Percentiles rank a stretch among this genome's conserved stretches.
Evolutionary conservation across 37 sponge, comb jelly and placozoan genomes (phyloP).

Genomic region (Theonella swinhoei): DNA sequence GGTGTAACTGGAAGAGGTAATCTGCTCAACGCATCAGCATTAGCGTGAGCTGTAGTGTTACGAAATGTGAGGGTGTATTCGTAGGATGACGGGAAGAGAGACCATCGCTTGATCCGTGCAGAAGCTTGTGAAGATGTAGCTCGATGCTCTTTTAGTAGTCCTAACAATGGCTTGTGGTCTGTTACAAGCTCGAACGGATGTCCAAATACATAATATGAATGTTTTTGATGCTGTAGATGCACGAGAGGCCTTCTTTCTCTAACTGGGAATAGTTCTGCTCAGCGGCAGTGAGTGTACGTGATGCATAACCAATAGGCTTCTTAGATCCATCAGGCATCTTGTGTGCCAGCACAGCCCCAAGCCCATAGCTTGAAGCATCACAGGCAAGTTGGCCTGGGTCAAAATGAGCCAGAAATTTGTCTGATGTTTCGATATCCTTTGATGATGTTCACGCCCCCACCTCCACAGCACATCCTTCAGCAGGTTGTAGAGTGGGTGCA

Average conservation of each 20-base stretch:
- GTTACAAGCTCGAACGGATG: not conserved
- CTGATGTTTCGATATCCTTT: too few relatives aligned
- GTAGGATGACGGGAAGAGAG: constrained; percentile 32
- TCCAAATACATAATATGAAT: constrained; percentile 24
- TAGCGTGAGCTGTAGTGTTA: constrained; percentile 38
- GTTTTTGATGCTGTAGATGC: not conserved
- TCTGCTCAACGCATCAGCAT: constrained; percentile 63
- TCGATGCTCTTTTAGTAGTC: not conserved
- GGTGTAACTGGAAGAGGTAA: constrained; percentile 31
- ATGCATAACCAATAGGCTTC: constrained; percentile 22
- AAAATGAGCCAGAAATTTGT: too few relatives aligned
- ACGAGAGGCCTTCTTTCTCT: constrained; percentile 13
- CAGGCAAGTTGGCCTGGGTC: too few relatives aligned
- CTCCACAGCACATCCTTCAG: constrained; percentile 1
- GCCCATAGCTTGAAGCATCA: too few relatives aligned
- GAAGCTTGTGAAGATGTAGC: constrained; percentile 1
- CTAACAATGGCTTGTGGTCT: constrained; percentile 33
- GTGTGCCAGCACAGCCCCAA: constrained; percentile 7
- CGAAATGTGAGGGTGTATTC: constrained; percentile 46
- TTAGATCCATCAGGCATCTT: not conserved
- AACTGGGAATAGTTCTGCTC: constrained; percentile 22
- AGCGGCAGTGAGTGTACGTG: not conserved
- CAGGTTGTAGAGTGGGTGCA: constrained; percentile 17
- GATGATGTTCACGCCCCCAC: too few relatives aligned
- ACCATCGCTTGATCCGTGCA: constrained; percentile 16